phyloP scores from a whole-genome alignment of 2,797 vertebrate genomes.

The Pseudocheirus occidentalis region DNA sequence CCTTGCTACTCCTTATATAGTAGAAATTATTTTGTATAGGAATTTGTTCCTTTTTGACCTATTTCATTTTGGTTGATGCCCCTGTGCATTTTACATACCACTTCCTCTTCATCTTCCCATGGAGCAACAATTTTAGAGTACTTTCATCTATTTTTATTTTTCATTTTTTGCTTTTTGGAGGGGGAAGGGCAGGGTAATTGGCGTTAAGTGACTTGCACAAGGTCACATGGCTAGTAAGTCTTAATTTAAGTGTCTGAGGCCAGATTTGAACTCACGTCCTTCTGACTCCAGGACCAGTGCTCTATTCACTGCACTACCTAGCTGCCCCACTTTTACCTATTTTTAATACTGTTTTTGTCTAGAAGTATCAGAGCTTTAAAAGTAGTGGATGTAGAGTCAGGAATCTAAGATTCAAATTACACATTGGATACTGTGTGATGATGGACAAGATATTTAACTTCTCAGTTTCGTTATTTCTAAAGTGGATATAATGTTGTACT shows the following conservation, averaged over 20 bases:
- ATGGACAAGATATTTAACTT: neutral
- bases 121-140: neutral
- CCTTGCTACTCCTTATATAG: neutral
- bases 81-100: neutral
- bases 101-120: neutral
- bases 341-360: neutral
- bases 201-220: too few species aligned
- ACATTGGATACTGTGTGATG: neutral
- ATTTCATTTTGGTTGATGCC: neutral
- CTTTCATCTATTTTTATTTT: neutral
- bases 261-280: too few species aligned
- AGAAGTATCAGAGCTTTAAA: neutral
- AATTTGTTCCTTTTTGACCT: neutral
- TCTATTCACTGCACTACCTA: too few species aligned
- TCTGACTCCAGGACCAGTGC: too few species aligned
- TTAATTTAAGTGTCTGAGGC: too few species aligned
- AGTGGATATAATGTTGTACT: neutral
- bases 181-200: too few species aligned
- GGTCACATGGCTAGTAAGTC: too few species aligned
- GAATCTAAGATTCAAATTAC: neutral
- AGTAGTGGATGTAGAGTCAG: neutral
- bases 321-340: neutral
- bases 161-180: too few species aligned
- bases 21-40: neutral
- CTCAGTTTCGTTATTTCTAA: neutral